These are phyloP conservation scores for Erynnis tages DNA, from an alignment of 2,888 invertebrate species.

Conservation along the genomic window DNA sequence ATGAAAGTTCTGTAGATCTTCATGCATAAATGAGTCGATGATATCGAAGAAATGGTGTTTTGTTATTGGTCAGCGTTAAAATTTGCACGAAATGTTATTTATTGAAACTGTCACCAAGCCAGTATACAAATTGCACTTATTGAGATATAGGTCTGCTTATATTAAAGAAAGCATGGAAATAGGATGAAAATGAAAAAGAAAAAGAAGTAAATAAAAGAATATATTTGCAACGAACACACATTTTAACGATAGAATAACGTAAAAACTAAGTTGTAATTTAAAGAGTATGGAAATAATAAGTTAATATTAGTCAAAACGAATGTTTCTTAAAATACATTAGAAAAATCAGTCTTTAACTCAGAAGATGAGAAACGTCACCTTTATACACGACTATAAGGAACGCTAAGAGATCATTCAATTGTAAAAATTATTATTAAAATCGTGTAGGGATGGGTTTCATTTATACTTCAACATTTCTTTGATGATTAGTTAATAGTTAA, in stretches of 20 bases:
- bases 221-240: slow-evolving; percentile 81
- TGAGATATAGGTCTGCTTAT: slow-evolving; percentile 73
- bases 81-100: slow-evolving; percentile 63
- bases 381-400: slow-evolving; percentile 63
- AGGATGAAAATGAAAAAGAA: slow-evolving; percentile 78
- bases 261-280: slow-evolving; percentile 48
- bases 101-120: slow-evolving; percentile 74
- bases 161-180: slow-evolving; percentile 72
- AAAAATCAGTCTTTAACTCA: slow-evolving; percentile 66
- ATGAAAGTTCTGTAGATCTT: slow-evolving; percentile 66
- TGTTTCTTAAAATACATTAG: slow-evolving; percentile 55
- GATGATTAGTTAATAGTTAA: background rate
- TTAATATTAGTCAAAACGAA: slow-evolving; percentile 34
- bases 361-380: slow-evolving; percentile 40
- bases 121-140: slow-evolving; percentile 60
- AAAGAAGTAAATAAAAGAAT: slow-evolving; percentile 77
- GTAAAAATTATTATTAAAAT: slow-evolving; percentile 20
- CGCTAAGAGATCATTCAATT: slow-evolving; percentile 66
- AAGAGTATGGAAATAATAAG: slow-evolving; percentile 65
- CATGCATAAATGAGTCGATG: slow-evolving; percentile 80
- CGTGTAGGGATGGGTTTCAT: slow-evolving; percentile 34
- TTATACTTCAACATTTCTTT: slow-evolving; percentile 10
- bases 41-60: slow-evolving; percentile 79
- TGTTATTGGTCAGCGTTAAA: slow-evolving; percentile 59
- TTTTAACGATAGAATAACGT: slow-evolving; percentile 71